phyloP scores from a whole-genome alignment of 2,888 invertebrate genomes.

The Malthinus seriepunctatus region DNA sequence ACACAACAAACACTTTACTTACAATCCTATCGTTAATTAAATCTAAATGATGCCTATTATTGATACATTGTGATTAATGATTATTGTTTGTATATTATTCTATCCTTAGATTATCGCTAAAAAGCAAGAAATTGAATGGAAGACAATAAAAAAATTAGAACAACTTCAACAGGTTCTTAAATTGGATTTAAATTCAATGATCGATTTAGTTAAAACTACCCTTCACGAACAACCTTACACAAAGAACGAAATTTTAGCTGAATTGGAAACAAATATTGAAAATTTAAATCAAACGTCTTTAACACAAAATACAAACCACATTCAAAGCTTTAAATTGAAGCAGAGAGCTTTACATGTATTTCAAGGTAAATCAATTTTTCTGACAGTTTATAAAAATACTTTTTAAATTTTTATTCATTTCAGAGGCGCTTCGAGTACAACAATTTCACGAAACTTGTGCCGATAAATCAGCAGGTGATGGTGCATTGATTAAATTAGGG shows the following conservation, averaged over 20 bases:
- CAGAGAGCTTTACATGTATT: constrained; percentile 91
- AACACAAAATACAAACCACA: constrained; percentile 64
- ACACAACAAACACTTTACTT: no score
- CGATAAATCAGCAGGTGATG: constrained; percentile 46
- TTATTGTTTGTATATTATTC: no score
- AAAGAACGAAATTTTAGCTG: constrained; percentile 67
- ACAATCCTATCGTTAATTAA: no score
- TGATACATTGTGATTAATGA: no score
- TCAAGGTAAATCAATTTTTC: constrained; percentile 58
- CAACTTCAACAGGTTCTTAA: constrained; percentile 73
- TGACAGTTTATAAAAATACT: constrained; percentile 27
- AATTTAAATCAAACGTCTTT: constrained; percentile 70
- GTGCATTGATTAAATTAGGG: constrained; percentile 66
- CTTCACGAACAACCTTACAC: constrained; percentile 71
- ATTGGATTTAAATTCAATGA: constrained; percentile 70
- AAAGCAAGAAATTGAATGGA: constrained; percentile 63
- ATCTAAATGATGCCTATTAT: no score
- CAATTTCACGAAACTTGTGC: constrained; percentile 72
- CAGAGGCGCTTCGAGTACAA: constrained; percentile 85
- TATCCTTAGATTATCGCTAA: constrained; percentile 69
- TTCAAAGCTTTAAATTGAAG: constrained; percentile 73
- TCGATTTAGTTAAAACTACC: constrained; percentile 63
- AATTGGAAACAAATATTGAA: constrained; percentile 62
- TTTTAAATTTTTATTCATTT: constrained; percentile 37
- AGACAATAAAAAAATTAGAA: constrained; percentile 66